Conservation (phyloP, 2,888 invertebrate species). For the Sminthurides aquaticus region DNA sequence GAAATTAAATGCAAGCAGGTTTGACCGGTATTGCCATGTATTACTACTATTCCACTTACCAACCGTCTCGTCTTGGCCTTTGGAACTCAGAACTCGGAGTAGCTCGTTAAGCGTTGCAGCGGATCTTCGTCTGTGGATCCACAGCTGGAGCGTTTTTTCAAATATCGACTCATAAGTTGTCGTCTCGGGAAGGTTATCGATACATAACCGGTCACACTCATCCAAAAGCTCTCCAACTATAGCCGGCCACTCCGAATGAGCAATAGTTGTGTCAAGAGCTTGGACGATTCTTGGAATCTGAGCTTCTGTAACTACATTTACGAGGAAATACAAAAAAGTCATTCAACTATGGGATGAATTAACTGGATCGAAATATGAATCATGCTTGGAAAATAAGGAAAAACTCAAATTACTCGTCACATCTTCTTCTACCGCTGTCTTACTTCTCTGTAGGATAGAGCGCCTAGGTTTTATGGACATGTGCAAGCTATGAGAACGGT, state of each 20-base stretch:
- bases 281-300: background rate
- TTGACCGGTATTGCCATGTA: too few species aligned
- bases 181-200: slow-evolving; percentile 11
- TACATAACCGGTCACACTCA: background rate
- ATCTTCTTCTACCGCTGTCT: slow-evolving; percentile 11
- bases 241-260: slow-evolving; percentile 6
- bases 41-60: too few species aligned
- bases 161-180: slow-evolving; percentile 7
- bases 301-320: slow-evolving; percentile 7
- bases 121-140: slow-evolving; percentile 7
- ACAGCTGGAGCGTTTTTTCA: slow-evolving; percentile 15
- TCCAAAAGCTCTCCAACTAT: slow-evolving; percentile 13
- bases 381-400: too few species aligned
- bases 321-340: too few species aligned
- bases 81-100: slow-evolving; percentile 3
- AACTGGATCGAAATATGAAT: too few species aligned
- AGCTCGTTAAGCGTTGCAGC: slow-evolving; percentile 13
- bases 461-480: too few species aligned
- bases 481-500: too few species aligned
- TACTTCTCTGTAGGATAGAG: too few species aligned
- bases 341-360: too few species aligned
- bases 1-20: too few species aligned
- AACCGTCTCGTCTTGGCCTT: slow-evolving; percentile 13
- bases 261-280: slow-evolving; percentile 5
- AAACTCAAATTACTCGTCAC: slow-evolving; percentile 1